Evolutionary conservation across 2,113 vertebrate genomes (phyloP).

Genomic region (Boulengeromyrus knoepffleri): DNA sequence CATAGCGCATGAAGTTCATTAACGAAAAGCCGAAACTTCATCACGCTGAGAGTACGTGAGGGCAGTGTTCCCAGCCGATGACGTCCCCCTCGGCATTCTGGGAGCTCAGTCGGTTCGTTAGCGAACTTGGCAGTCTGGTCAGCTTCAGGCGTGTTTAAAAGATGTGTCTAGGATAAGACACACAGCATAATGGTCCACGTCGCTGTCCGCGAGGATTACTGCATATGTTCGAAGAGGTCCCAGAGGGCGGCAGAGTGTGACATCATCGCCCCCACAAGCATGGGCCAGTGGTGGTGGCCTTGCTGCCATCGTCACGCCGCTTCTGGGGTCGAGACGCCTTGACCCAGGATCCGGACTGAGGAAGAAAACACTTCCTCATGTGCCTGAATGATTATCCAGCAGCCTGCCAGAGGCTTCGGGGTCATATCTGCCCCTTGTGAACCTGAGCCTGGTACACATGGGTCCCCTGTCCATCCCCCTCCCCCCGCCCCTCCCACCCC

Average conservation of each 20-base stretch:
- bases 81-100: background rate
- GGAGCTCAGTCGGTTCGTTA: background rate
- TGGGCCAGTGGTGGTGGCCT: background rate
- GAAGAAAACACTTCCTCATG: background rate
- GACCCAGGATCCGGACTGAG: background rate
- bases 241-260: slow-evolving; percentile 26
- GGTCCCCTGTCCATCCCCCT: background rate
- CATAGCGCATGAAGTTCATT: background rate
- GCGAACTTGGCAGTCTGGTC: background rate
- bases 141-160: background rate
- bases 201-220: background rate
- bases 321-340: background rate
- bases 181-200: background rate
- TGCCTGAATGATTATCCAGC: background rate
- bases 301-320: background rate
- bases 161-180: background rate
- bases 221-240: slow-evolving; percentile 30
- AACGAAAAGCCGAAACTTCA: background rate
- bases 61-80: background rate
- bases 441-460: background rate
- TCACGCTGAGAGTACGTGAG: background rate
- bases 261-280: background rate
- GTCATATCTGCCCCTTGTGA: background rate
- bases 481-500: background rate
- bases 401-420: background rate